Evolutionary conservation across 2,113 vertebrate species (phyloP).

Genomic region (Sakesphorus luctuosus): DNA sequence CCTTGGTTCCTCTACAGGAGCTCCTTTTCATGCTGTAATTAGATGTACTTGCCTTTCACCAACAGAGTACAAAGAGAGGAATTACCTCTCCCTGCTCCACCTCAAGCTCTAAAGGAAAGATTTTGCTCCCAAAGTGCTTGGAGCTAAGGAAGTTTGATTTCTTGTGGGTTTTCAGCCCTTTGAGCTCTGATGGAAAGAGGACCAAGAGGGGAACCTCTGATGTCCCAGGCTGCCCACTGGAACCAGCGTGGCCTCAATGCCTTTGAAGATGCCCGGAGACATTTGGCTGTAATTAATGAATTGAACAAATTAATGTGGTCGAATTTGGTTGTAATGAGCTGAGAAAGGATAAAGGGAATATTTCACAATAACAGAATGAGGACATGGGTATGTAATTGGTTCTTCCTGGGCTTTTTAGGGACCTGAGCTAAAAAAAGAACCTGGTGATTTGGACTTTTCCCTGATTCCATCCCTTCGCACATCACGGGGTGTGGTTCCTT

Average conservation of each 20-base stretch:
- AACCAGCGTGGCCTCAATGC: neutral
- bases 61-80: neutral
- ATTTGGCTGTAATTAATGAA: neutral
- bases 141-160: neutral
- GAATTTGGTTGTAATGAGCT: neutral
- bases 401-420: neutral
- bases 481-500: fast-evolving
- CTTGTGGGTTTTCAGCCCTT: neutral
- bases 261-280: neutral
- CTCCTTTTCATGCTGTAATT: neutral
- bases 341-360: neutral
- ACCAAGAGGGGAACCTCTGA: neutral
- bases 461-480: neutral
- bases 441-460: neutral
- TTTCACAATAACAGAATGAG: neutral
- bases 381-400: too few species aligned
- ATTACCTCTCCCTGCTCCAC: neutral
- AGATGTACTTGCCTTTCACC: neutral
- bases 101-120: neutral
- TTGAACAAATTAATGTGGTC: neutral
- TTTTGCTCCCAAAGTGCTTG: fast-evolving
- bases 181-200: neutral
- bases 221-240: too few species aligned
- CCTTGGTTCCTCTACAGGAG: neutral
- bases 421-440: neutral